Evolutionary conservation across 1,140 invertebrate genomes (phyloP), one percentile per base, ranked within the genome.

Genomic region (Bombus cullumanus): DNA sequence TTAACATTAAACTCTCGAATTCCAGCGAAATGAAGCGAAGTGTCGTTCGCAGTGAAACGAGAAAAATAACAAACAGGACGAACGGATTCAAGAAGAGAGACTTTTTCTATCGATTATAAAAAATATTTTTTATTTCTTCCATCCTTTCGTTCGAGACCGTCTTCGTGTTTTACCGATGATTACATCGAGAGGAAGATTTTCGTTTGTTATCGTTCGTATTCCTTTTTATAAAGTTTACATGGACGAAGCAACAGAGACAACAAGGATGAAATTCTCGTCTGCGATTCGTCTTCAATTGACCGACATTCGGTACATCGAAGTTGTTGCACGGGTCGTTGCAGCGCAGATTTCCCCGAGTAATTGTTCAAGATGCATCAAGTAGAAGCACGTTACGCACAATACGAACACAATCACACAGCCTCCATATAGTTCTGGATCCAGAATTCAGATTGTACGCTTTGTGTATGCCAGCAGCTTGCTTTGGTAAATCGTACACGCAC

Each of bases 361-460:
- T 83, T 83, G 64, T 83, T 83, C 64, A 41, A 10, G 81, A 83
- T 78, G 47, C 37, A 83, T 78, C 64, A 74, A 18, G n/a, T 37
- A 41, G 43, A 28, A n/a, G 34, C 72, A 47, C 18, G 4, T 18
- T 53, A 77, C 34, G 62, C 73, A 57, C 73, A 57, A 37, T 75
- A 25, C n/a, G 31, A 34, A 9, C 3, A 13, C n/a, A 69, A 57
- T 83, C 81, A 15, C 6, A 12, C 18, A 18, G 31, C 18, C 25
- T 25, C 12, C 34, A 43, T 74, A 31, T 34, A 43, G 41, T 15
- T 28, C 25, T 25, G 59, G 4, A 28, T n/a, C 39, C 64, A 28
- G 3, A 25, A 22, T 18, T 22, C 18, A 22, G n/a, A 41, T 37
- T 39, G 39, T 31, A 37, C 37, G n/a, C 62, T 39, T 34, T 12